Conservation (phyloP, 2,113 vertebrate genomes). For the Trichechus manatus region DNA sequence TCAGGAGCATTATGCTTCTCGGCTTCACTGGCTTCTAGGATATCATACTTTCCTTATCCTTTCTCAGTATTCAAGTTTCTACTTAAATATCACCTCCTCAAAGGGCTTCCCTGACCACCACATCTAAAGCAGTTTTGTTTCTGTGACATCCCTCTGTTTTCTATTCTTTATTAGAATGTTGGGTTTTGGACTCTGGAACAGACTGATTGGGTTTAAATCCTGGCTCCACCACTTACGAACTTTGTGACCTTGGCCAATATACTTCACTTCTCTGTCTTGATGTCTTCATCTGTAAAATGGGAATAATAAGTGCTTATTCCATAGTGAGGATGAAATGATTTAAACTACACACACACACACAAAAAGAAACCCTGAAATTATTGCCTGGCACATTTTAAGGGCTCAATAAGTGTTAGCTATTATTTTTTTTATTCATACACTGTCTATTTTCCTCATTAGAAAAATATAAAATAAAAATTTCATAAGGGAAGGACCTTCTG, state of each 20-base stretch:
- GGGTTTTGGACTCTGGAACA: background rate
- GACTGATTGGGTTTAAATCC: background rate
- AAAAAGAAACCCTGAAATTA: background rate
- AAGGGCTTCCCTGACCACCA: background rate
- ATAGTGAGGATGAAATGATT: background rate
- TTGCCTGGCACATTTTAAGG: background rate
- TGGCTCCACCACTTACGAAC: background rate
- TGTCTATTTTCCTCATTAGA: background rate
- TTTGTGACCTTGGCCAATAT: background rate
- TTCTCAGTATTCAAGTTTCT: background rate
- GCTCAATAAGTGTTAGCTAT: background rate
- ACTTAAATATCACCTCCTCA: background rate
- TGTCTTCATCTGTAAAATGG: background rate
- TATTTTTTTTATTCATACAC: background rate
- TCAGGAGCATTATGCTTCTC: background rate
- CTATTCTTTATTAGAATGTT: background rate
- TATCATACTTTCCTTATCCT: background rate
- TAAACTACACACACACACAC: background rate
- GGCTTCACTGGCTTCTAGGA: background rate
- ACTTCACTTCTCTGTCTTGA: background rate
- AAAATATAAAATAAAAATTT: background rate
- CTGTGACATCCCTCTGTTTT: background rate
- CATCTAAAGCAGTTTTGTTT: background rate
- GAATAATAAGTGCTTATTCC: background rate
- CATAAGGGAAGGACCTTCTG: background rate